phyloP scores from a whole-genome alignment of 2,888 invertebrate genomes.

The Tholera decimalis region DNA sequence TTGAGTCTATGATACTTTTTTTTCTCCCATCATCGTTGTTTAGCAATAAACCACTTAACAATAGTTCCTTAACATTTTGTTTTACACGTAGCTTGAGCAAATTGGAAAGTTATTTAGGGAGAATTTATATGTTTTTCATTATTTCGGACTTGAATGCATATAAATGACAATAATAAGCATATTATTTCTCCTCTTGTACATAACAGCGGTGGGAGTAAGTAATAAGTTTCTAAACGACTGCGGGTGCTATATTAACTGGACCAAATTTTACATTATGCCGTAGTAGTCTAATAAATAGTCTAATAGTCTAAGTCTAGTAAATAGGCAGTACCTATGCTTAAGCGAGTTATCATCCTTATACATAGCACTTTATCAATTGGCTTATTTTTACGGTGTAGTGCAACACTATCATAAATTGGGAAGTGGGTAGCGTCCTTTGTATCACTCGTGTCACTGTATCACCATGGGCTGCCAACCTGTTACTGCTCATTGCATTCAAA shows the following conservation, averaged over 20 bases:
- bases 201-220: no score
- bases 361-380: background rate
- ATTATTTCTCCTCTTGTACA: background rate
- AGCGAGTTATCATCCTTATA: background rate
- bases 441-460: background rate
- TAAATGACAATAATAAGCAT: background rate
- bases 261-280: background rate
- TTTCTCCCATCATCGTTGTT: background rate
- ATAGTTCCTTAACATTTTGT: background rate
- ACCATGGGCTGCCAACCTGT: slow-evolving; percentile 40
- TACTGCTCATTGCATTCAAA: slow-evolving; percentile 34
- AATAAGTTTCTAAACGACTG: no score
- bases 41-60: background rate
- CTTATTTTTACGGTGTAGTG: background rate
- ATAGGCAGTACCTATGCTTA: no score
- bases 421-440: background rate
- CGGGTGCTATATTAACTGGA: background rate
- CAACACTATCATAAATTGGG: slow-evolving; percentile 2
- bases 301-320: no score
- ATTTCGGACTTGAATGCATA: background rate
- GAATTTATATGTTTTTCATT: background rate
- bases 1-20: background rate
- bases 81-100: background rate
- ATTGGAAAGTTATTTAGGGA: background rate
- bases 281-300: no score